Evolutionary conservation across 1,140 invertebrate species (phyloP).

Genomic region (Aphelenchoides fujianensis): DNA sequence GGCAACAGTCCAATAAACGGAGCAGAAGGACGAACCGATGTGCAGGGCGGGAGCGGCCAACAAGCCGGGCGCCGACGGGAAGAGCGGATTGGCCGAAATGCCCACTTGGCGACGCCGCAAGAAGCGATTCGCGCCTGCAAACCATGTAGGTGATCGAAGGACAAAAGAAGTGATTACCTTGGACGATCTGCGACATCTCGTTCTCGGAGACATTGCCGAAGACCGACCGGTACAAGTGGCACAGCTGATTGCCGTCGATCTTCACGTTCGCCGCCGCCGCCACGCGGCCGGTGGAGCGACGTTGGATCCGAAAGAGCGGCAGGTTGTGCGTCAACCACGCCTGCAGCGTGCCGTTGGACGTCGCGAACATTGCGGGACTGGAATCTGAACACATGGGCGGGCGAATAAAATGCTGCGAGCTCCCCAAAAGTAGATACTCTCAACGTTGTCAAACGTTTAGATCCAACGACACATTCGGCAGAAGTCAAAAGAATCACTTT

Average conservation of each 20-base stretch:
- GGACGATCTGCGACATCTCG: not conserved
- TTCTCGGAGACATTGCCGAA: not conserved
- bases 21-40: not conserved
- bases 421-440: not conserved
- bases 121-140: not conserved
- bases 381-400: not conserved
- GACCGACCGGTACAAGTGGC: not conserved
- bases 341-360: not conserved
- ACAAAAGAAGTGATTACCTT: not conserved
- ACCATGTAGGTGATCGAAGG: not conserved
- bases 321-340: not conserved
- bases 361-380: not conserved
- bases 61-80: not conserved
- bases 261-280: not conserved
- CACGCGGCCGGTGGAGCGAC: not conserved
- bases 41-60: not conserved
- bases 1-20: not conserved
- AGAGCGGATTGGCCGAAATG: not conserved
- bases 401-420: not conserved
- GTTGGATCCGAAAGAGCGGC: not conserved
- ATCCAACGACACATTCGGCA: not conserved
- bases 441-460: not conserved
- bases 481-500: not conserved
- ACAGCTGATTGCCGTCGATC: not conserved
- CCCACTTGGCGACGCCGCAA: not conserved